Percentiles rank a stretch among this genome's conserved stretches.
phyloP scores from a whole-genome alignment of 1,140 invertebrate genomes.

The Cheumatopsyche charites region DNA sequence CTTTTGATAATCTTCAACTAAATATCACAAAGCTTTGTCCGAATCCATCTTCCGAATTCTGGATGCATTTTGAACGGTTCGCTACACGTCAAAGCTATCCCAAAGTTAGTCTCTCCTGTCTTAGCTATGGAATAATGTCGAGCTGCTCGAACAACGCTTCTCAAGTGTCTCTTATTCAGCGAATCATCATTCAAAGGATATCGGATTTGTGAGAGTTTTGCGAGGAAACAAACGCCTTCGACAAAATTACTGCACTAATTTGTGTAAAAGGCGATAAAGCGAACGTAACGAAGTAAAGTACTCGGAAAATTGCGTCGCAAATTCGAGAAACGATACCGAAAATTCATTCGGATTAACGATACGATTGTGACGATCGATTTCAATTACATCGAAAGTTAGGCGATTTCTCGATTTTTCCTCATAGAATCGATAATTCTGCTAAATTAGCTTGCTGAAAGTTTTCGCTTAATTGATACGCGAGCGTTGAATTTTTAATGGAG shows the following conservation, averaged over 20 bases:
- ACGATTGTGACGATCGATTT: conserved; percentile 10
- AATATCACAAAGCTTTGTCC: conserved; percentile 16
- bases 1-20: too few species aligned
- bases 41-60: neutral
- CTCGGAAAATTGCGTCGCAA: conserved; percentile 1
- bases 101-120: neutral
- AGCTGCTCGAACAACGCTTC: neutral
- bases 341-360: neutral
- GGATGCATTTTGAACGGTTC: conserved; percentile 17
- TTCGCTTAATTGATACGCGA: conserved; percentile 15
- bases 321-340: neutral
- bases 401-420: neutral
- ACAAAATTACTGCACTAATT: too few species aligned
- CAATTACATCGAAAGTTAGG: conserved; percentile 20
- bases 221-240: too few species aligned
- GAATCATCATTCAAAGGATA: too few species aligned
- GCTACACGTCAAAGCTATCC: conserved; percentile 16
- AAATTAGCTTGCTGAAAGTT: conserved; percentile 6
- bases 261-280: neutral
- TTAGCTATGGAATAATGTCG: neutral
- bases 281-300: neutral
- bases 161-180: too few species aligned
- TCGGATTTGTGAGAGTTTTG: too few species aligned
- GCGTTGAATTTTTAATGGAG: conserved; percentile 13
- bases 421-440: neutral